phyloP scores from a whole-genome alignment of 35 echinoderm and acorn worm species.

The Eucidaris tribuloides region DNA sequence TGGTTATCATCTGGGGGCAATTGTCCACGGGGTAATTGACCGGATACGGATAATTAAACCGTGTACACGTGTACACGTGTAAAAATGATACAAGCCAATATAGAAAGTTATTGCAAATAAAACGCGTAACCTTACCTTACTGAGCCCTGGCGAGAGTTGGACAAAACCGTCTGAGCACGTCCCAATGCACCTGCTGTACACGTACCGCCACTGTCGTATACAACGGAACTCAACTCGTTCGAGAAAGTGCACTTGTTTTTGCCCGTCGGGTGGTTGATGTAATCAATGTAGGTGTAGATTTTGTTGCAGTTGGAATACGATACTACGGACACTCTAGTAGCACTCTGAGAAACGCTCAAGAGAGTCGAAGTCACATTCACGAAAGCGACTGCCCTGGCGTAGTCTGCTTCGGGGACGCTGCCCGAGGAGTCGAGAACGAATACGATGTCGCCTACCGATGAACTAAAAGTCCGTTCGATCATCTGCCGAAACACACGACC shows the following conservation, averaged over 20 bases:
- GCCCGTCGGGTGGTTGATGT: constrained; percentile 31
- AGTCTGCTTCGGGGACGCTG: constrained; percentile 20
- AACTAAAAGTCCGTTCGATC: no score
- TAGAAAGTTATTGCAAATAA: no score
- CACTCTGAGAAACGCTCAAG: constrained; percentile 35
- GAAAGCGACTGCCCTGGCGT: constrained; percentile 25
- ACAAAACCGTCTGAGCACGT: not conserved
- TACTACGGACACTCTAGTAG: constrained; percentile 38
- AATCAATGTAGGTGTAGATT: constrained; percentile 33
- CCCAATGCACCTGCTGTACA: constrained; percentile 16
- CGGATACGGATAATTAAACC: no score
- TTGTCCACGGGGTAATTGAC: no score
- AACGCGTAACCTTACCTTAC: no score
- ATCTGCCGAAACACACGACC: no score
- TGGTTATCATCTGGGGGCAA: no score
- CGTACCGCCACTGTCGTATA: constrained; percentile 43
- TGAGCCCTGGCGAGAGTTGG: not conserved
- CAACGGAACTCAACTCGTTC: not conserved
- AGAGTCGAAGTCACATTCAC: constrained; percentile 20
- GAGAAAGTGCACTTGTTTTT: constrained; percentile 70
- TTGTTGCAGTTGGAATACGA: constrained; percentile 29
- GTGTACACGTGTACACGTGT: no score
- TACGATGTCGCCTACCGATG: constrained; percentile 44
- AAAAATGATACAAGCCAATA: no score
- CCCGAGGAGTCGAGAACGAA: constrained; percentile 58